These are phyloP conservation scores for Puntigrus tetrazona DNA, from an alignment of 2,113 vertebrate genomes.

Conservation along the genomic window DNA sequence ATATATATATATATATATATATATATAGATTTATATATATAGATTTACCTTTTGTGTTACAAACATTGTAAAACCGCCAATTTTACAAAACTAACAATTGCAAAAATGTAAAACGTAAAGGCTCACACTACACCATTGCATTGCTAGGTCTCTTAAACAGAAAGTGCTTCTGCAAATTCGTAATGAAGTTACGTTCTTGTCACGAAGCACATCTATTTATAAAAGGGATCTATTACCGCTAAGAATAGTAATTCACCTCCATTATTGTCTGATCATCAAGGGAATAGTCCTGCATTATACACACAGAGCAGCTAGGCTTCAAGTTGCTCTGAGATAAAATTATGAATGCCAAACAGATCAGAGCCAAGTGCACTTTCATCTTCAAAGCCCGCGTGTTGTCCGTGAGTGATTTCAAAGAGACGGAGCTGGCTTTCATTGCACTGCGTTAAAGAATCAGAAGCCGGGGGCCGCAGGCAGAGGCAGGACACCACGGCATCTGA, in stretches of 20 bases:
- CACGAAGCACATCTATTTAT: neutral
- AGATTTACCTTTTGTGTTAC: no score
- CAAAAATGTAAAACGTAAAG: no score
- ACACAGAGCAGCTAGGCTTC: neutral
- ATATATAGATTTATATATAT: no score
- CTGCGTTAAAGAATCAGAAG: conserved; percentile 38
- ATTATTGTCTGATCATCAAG: conserved; percentile 22
- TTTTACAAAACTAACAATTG: neutral
- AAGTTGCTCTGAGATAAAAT: conserved; percentile 18
- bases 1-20: no score
- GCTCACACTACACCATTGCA: neutral
- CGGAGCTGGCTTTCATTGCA: conserved; percentile 25
- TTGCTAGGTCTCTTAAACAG: neutral
- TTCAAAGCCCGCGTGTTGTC: conserved; percentile 35
- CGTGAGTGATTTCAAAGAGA: conserved; percentile 46
- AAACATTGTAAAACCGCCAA: no score
- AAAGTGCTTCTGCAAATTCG: neutral
- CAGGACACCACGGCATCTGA: conserved; percentile 52
- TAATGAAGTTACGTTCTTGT: neutral
- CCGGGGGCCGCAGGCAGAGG: neutral
- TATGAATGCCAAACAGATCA: conserved; percentile 30
- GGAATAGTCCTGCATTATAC: neutral
- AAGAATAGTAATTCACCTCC: neutral
- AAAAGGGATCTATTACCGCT: neutral
- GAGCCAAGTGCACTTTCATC: conserved; percentile 51